Percentiles rank a stretch among this genome's conserved stretches.
phyloP scores from a whole-genome alignment of 2,113 vertebrate species.

The Baryphthengus martii region DNA sequence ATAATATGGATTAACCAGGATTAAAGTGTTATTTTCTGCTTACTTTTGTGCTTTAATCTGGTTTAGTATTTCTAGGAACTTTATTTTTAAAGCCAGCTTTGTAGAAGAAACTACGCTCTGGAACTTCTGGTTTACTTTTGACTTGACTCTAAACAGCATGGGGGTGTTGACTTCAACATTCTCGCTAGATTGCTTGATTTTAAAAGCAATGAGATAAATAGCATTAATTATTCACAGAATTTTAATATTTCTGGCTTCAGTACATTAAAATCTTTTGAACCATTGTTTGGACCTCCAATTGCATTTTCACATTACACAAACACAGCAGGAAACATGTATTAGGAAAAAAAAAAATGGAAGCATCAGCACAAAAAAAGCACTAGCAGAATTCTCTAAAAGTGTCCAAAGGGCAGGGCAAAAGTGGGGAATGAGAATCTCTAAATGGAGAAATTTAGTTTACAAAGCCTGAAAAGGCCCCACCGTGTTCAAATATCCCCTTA shows the following conservation, averaged over 20 bases:
- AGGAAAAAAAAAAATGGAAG: not conserved
- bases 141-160: not conserved
- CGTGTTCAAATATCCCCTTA: not conserved
- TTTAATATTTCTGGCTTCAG: not conserved
- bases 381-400: not conserved
- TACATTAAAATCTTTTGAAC: not conserved
- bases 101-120: not conserved
- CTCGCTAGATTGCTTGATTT: not conserved
- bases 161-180: not conserved
- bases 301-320: not conserved
- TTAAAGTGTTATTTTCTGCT: conserved; percentile 68
- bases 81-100: conserved; percentile 54
- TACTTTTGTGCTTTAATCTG: conserved; percentile 64
- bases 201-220: not conserved
- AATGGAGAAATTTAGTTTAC: not conserved
- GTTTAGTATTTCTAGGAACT: conserved; percentile 55
- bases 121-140: not conserved
- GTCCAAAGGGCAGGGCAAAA: not conserved
- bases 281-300: not conserved
- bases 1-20: conserved; percentile 66
- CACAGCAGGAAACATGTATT: not conserved
- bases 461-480: not conserved
- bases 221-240: not conserved
- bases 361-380: not conserved
- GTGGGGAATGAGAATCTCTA: not conserved